Conservation (phyloP, 2,797 vertebrate genomes). For the Psittacula echo region DNA sequence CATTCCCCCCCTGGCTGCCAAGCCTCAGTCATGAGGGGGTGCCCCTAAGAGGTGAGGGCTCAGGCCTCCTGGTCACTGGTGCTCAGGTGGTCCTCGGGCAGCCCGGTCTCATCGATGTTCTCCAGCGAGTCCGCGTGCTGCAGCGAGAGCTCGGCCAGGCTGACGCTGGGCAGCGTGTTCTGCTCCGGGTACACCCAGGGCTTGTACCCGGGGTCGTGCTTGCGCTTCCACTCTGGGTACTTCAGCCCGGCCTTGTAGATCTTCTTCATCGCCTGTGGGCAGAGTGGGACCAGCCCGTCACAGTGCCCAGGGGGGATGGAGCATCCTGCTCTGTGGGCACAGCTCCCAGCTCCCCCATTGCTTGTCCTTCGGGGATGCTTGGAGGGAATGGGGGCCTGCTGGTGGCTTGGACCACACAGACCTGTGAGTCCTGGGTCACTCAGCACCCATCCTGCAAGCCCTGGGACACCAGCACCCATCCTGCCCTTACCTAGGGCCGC, state of each 20-base stretch:
- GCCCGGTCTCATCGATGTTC: conserved; percentile 85
- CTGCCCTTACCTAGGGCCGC: not conserved
- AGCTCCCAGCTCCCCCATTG: not conserved
- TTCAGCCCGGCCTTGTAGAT: conserved; percentile 90
- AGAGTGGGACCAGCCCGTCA: accelerated
- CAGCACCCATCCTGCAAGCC: not conserved
- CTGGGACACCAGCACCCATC: not conserved
- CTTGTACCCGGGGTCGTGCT: conserved; percentile 82
- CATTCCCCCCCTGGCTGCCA: not conserved
- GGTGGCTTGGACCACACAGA: not conserved
- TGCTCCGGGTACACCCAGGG: conserved; percentile 87
- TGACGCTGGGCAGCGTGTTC: conserved; percentile 82
- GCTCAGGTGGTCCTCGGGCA: conserved; percentile 79
- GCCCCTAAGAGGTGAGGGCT: accelerated
- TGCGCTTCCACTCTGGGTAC: conserved; percentile 87
- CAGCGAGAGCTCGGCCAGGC: conserved; percentile 76
- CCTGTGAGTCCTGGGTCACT: not conserved
- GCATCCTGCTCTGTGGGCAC: not conserved
- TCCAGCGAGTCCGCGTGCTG: conserved; percentile 85
- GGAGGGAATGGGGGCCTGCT: not conserved
- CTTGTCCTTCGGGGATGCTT: not conserved
- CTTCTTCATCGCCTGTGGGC: conserved; percentile 84
- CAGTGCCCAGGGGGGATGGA: not conserved
- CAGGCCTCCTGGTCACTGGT: conserved; percentile 83
- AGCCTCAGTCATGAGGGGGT: accelerated